phyloP scores from a whole-genome alignment of 2,113 vertebrate species.

The Gallinago media region DNA sequence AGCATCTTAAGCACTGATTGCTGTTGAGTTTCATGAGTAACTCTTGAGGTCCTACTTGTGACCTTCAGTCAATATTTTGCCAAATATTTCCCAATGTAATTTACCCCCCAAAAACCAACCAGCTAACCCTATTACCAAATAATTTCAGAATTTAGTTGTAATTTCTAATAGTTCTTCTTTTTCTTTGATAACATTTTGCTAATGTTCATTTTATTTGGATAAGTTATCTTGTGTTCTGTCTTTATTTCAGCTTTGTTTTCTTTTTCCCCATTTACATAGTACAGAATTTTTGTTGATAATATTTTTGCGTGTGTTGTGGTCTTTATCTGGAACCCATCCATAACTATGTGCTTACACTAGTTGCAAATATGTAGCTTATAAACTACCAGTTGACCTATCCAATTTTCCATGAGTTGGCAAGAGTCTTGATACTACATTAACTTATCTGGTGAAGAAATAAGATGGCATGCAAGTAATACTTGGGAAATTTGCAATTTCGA shows the following conservation, averaged over 20 bases:
- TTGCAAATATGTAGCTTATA: neutral
- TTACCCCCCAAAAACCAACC: neutral
- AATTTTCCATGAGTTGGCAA: neutral
- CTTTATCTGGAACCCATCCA: neutral
- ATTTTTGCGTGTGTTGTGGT: neutral
- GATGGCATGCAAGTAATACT: neutral
- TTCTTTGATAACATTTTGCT: neutral
- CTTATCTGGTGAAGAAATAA: neutral
- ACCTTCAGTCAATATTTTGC: neutral
- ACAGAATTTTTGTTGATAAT: neutral
- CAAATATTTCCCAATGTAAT: neutral
- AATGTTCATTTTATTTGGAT: neutral
- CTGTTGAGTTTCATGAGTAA: neutral
- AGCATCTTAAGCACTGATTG: neutral
- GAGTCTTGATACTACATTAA: neutral
- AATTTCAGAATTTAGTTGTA: neutral
- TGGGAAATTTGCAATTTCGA: neutral
- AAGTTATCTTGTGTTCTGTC: neutral
- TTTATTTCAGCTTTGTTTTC: neutral
- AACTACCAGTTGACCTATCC: neutral
- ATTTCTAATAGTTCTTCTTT: neutral
- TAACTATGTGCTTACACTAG: neutral
- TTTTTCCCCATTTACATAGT: neutral
- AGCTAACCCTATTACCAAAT: neutral
- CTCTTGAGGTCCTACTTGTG: neutral